phyloP scores from a whole-genome alignment of 2,888 invertebrate genomes.

The Acanthopleura granulata region DNA sequence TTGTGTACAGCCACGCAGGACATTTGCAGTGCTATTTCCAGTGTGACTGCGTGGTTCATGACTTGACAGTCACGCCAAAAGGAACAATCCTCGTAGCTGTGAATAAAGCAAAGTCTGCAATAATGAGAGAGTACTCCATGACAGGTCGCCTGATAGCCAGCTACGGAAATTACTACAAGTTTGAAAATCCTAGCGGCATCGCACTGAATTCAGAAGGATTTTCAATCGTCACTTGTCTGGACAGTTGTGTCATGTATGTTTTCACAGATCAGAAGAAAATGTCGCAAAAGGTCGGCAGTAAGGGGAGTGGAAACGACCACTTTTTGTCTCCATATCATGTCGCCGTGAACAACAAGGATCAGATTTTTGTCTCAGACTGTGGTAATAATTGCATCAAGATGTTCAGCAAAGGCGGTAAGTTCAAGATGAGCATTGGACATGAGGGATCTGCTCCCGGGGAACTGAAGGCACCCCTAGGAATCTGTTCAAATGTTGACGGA shows the following conservation, averaged over 20 bases:
- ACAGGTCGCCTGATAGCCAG: slow-evolving; percentile 44
- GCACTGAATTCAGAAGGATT: slow-evolving; percentile 42
- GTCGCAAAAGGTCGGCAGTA: slow-evolving; percentile 54
- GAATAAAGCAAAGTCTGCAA: slow-evolving; percentile 42
- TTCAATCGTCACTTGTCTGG: slow-evolving; percentile 48
- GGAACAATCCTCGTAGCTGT: slow-evolving; percentile 53
- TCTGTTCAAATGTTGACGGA: slow-evolving; percentile 50
- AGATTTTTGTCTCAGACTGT: slow-evolving; percentile 59
- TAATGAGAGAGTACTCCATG: slow-evolving; percentile 47
- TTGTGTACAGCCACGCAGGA: slow-evolving; percentile 52
- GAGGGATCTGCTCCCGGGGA: slow-evolving; percentile 44
- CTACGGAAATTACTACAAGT: slow-evolving; percentile 50
- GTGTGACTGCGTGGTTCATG: slow-evolving; percentile 51
- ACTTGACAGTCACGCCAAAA: slow-evolving; percentile 44
- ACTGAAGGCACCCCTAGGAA: slow-evolving; percentile 54
- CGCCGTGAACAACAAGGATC: slow-evolving; percentile 47
- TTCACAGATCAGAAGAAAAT: slow-evolving; percentile 56
- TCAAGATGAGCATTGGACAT: slow-evolving; percentile 50
- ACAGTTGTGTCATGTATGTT: slow-evolving; percentile 48
- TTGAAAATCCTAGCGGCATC: slow-evolving; percentile 54
- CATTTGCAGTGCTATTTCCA: slow-evolving; percentile 40
- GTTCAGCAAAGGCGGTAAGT: slow-evolving; percentile 51
- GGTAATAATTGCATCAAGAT: slow-evolving; percentile 55
- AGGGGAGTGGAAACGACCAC: slow-evolving; percentile 54
- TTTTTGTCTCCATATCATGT: slow-evolving; percentile 53